Conservation (phyloP, 2,888 invertebrate species). For the Cantharis lateralis region DNA sequence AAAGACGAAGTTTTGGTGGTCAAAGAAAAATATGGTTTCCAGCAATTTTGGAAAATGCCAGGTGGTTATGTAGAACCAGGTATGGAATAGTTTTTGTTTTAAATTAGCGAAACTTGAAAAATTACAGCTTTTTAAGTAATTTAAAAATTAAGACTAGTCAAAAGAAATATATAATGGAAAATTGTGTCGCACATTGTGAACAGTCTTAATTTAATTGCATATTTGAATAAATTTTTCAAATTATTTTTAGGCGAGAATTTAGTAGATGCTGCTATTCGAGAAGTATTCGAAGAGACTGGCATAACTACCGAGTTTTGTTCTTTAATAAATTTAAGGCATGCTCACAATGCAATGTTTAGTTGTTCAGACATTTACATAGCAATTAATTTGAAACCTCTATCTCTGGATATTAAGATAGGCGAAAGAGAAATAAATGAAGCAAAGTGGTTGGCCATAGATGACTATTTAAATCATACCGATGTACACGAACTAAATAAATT, state of each 20-base stretch:
- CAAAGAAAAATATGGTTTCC: constrained; percentile 67
- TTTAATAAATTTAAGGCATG: constrained; percentile 77
- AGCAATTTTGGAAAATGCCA: constrained; percentile 84
- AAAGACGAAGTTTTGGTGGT: constrained; percentile 79
- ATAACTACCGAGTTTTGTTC: constrained; percentile 76
- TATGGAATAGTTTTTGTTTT: constrained; percentile 45
- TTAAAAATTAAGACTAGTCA: too few species aligned
- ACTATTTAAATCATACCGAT: constrained; percentile 71
- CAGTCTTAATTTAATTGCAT: not conserved
- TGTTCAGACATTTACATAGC: constrained; percentile 89
- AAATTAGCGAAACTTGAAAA: not conserved
- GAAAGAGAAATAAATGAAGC: constrained; percentile 78
- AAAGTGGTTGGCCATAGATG: constrained; percentile 81
- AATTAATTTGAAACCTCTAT: constrained; percentile 70
- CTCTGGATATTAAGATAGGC: constrained; percentile 68
- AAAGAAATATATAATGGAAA: too few species aligned
- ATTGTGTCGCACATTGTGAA: too few species aligned
- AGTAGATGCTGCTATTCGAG: constrained; percentile 79
- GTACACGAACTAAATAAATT: constrained; percentile 74
- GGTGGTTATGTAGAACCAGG: constrained; percentile 90
- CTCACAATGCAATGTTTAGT: constrained; percentile 74
- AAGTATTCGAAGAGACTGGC: constrained; percentile 90
- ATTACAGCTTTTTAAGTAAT: too few species aligned
- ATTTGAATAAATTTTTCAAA: not conserved
- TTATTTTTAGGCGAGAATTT: constrained; percentile 76